These are phyloP conservation scores for Glaucidium brasilianum DNA, from an alignment of 2,113 vertebrate species.

Conservation along the genomic window DNA sequence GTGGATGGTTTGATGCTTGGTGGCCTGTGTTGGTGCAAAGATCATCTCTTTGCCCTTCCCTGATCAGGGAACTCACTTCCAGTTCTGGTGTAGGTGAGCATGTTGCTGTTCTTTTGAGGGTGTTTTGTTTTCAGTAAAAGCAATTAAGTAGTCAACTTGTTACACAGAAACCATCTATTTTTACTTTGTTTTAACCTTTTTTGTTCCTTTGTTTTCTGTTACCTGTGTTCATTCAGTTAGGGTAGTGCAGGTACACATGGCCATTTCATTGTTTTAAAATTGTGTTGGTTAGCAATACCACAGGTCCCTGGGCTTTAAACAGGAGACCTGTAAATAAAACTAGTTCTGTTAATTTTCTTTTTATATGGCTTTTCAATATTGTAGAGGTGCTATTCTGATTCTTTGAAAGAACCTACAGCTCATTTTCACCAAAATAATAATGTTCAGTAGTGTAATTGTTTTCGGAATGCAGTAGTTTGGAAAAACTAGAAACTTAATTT, in stretches of 20 bases:
- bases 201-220: not conserved
- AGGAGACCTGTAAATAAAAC: not conserved
- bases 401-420: not conserved
- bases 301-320: not conserved
- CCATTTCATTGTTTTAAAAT: rapidly evolving
- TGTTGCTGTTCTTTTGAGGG: no score
- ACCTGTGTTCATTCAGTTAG: not conserved
- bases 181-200: not conserved
- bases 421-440: not conserved
- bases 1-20: not conserved
- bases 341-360: not conserved
- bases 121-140: not conserved
- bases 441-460: not conserved
- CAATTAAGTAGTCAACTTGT: not conserved
- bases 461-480: not conserved
- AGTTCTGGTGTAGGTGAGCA: not conserved
- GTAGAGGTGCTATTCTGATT: not conserved
- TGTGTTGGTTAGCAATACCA: not conserved
- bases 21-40: no score
- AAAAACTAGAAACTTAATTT: not conserved
- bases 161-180: rapidly evolving
- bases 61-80: not conserved
- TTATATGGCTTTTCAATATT: not conserved
- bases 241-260: not conserved
- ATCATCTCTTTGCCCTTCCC: not conserved